Evolutionary conservation across 2,113 vertebrate genomes (phyloP).

Genomic region (Delphinapterus leucas): DNA sequence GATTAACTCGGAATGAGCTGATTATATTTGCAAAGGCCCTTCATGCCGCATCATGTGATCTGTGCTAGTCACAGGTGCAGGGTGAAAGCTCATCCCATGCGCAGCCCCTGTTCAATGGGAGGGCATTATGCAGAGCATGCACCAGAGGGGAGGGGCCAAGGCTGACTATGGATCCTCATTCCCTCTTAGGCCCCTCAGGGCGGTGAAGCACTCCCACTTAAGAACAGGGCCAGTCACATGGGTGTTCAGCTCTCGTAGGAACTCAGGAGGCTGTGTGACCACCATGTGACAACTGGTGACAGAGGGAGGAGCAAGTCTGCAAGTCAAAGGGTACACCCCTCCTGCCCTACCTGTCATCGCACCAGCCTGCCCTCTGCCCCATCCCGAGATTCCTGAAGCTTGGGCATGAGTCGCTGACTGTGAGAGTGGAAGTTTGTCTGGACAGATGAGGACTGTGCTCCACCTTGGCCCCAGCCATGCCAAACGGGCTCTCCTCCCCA

Average conservation of each 20-base stretch:
- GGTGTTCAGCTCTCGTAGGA: neutral
- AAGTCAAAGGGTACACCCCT: neutral
- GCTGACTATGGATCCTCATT: neutral
- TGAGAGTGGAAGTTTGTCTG: neutral
- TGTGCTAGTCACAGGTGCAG: neutral
- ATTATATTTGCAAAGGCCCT: neutral
- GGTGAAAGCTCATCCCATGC: neutral
- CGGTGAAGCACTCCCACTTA: too few relatives aligned
- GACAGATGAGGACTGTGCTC: neutral
- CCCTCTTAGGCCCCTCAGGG: neutral
- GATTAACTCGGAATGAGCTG: neutral
- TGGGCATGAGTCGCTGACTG: neutral
- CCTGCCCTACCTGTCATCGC: neutral
- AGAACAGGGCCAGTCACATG: neutral
- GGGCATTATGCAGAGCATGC: neutral
- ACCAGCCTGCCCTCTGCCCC: neutral
- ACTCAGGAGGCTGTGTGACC: neutral
- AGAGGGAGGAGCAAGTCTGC: neutral
- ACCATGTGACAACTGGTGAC: neutral
- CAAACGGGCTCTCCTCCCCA: neutral
- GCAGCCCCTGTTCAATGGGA: neutral
- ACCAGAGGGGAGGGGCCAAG: neutral
- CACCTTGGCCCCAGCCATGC: neutral
- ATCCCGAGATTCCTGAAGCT: accelerated
- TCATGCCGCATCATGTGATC: neutral